Evolutionary conservation across 2,888 invertebrate species (phyloP), one percentile per base, ranked within the genome.

Genomic region (Physocephala rufipes): DNA sequence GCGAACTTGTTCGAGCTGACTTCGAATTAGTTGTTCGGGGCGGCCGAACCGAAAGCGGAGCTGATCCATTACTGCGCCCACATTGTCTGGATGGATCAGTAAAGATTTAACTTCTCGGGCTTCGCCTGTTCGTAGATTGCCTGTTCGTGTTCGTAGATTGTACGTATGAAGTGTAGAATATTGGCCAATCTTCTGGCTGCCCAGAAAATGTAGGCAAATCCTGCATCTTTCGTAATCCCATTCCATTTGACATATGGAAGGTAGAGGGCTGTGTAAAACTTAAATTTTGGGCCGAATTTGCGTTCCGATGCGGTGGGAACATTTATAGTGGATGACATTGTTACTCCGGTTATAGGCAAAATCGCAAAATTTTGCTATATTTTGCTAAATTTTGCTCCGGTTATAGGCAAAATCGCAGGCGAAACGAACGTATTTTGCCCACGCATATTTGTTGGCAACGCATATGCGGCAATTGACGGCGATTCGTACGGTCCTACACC

Each of bases 71-170:
- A 75, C 69, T 30, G 67, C 21, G 15, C 51, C 45, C 1, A 73
- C 70, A 47, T 76, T 75, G 15, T 74, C 59, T 12, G 75, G 76
- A 61, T 74, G 73, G n/a, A 75, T 77, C 2, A 76, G 62, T 4
- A 74, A 64, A 1, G 74, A 72, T 49, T 73, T 71, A 5, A 76
- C 72, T 74, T 74, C 21, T 69, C 53, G 13, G 74, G 74, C 15
- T 70, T 55, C 21, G 67, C 74, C 13, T 72, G 69, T 15, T 76
- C 49, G 21, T 72, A 58, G 49, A n/a, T n/a, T n/a, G n/a, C n/a
- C n/a, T n/a, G n/a, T n/a, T n/a, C n/a, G n/a, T n/a, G 67, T 74
- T 30, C 72, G 71, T 7, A 75, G 55, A 2, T 71, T 51, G 74
- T 71, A 12, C 51, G 63, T 45, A 74, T 0, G 71, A 64, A 0